Evolutionary conservation across 2,797 vertebrate genomes (phyloP).

Genomic region (Pogonophryne albipinna): DNA sequence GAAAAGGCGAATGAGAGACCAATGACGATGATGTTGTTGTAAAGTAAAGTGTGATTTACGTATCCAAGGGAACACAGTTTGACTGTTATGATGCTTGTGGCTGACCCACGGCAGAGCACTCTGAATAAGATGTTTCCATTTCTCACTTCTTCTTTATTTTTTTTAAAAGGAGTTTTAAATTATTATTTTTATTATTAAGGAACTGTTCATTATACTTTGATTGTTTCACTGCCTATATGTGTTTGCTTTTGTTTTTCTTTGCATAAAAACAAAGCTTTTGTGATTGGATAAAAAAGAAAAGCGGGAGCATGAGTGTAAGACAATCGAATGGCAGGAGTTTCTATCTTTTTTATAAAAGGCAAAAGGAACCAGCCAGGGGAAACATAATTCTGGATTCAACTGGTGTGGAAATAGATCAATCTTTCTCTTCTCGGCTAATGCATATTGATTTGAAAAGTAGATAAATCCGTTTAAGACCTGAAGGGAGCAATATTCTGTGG

Average conservation of each 20-base stretch:
- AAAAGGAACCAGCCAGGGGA: conserved; percentile 23
- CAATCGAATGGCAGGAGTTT: conserved; percentile 61
- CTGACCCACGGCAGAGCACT: conserved; percentile 60
- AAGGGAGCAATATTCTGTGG: not conserved
- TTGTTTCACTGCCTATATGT: conserved; percentile 58
- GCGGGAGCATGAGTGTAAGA: conserved; percentile 54
- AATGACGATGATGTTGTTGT: conserved; percentile 39
- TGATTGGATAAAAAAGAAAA: conserved; percentile 29
- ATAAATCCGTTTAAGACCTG: not conserved
- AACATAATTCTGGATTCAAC: conserved; percentile 3
- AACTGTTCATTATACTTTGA: conserved; percentile 74
- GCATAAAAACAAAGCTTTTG: conserved; percentile 58
- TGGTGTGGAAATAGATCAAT: conserved; percentile 1
- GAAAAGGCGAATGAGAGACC: conserved; percentile 54
- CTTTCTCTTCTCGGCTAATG: conserved; percentile 32
- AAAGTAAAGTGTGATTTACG: conserved; percentile 46
- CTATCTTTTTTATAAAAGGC: conserved; percentile 24
- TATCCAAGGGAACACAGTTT: conserved; percentile 52
- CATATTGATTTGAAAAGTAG: conserved; percentile 22
- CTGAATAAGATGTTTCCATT: conserved; percentile 71
- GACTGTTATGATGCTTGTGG: conserved; percentile 79
- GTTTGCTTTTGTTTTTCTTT: conserved; percentile 54
- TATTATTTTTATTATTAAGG: conserved; percentile 67
- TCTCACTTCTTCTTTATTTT: conserved; percentile 38
- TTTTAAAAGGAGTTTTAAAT: conserved; percentile 73